These are phyloP conservation scores for Lymantria dispar DNA, from an alignment of 2,888 invertebrate species.

Conservation along the genomic window DNA sequence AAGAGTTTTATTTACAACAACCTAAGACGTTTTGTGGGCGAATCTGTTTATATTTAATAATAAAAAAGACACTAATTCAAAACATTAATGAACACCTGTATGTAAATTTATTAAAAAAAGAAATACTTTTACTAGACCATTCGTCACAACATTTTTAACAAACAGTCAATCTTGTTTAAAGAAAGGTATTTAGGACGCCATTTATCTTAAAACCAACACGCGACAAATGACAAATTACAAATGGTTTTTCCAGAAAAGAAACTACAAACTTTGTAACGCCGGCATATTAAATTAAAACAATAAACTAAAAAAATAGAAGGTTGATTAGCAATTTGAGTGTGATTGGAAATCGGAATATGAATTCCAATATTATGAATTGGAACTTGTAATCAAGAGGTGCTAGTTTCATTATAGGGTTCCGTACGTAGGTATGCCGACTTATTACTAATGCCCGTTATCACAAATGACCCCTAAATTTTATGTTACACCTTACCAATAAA, in stretches of 20 bases:
- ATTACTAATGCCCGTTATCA: too few relatives aligned
- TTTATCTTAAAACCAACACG: conserved; percentile 18
- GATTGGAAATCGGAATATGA: not conserved
- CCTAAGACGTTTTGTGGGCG: too few relatives aligned
- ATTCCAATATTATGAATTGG: not conserved
- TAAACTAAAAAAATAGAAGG: not conserved
- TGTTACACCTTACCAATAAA: too few relatives aligned
- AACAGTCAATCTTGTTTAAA: conserved; percentile 22
- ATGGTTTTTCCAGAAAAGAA: conserved; percentile 7
- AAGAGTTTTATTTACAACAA: too few relatives aligned
- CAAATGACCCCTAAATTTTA: too few relatives aligned
- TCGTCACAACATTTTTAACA: conserved; percentile 11
- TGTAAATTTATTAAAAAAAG: too few relatives aligned
- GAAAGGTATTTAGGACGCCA: conserved; percentile 14
- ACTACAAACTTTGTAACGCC: not conserved
- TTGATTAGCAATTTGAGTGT: not conserved
- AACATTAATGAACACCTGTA: not conserved
- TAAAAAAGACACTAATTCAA: conserved; percentile 10
- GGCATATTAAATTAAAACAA: not conserved
- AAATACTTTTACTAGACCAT: too few relatives aligned
- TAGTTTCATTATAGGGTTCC: not conserved
- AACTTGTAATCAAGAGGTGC: not conserved
- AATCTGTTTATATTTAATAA: conserved; percentile 9
- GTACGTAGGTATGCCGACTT: too few relatives aligned
- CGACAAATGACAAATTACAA: conserved; percentile 11